These are phyloP conservation scores for Tragelaphus eurycerus DNA, from an alignment of 2,797 vertebrate genomes.

Conservation along the genomic window DNA sequence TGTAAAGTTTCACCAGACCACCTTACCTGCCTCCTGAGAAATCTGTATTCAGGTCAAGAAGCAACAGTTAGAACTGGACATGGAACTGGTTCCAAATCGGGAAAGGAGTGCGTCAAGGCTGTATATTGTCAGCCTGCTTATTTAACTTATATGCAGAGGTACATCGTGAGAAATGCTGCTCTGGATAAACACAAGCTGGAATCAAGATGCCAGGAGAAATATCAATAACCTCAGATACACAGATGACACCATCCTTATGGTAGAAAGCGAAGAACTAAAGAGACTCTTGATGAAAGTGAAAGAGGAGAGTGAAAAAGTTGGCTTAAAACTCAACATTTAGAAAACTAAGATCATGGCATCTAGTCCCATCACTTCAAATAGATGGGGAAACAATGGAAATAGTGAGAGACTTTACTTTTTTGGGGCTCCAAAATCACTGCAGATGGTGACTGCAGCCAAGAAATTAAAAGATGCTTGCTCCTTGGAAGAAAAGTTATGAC, in stretches of 20 bases:
- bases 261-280: not conserved
- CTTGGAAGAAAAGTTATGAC: not conserved
- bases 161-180: rapidly evolving
- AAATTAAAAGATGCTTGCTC: not conserved
- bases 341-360: not conserved
- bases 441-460: not conserved
- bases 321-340: not conserved
- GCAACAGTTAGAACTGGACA: not conserved
- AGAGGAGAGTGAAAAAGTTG: not conserved
- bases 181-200: not conserved
- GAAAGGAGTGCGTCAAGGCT: not conserved
- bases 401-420: not conserved
- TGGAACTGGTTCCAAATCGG: not conserved
- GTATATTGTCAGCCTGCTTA: not conserved
- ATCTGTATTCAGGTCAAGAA: not conserved
- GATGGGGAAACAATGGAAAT: not conserved
- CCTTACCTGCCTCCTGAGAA: not conserved
- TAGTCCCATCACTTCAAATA: not conserved
- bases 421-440: not conserved
- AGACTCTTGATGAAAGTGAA: not conserved
- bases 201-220: not conserved
- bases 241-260: not conserved
- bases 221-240: not conserved
- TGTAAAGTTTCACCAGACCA: not conserved
- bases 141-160: not conserved